These are phyloP conservation scores for Heliconius hewitsoni DNA, from an alignment of 1,140 invertebrate genomes.

Conservation along the genomic window DNA sequence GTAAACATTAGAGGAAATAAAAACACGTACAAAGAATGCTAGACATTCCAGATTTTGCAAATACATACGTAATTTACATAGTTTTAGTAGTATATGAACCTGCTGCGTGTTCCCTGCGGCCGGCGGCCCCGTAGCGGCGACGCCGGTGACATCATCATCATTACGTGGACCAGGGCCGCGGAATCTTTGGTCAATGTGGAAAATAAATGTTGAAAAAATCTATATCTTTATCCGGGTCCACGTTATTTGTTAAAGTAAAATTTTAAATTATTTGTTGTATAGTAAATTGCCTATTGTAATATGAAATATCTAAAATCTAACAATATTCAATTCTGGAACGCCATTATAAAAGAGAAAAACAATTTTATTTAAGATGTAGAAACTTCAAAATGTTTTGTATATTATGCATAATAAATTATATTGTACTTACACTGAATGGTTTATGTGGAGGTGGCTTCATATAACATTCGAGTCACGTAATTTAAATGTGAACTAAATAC, in stretches of 20 bases:
- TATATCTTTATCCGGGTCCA: not conserved
- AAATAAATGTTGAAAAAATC: not conserved
- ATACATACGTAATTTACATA: slow-evolving; percentile 13
- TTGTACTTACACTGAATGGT: not conserved
- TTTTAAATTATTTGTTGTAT: not conserved
- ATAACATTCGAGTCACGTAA: not conserved
- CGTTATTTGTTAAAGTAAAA: not conserved
- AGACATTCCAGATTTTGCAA: slow-evolving; percentile 12
- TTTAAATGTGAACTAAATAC: not conserved
- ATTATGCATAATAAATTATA: not conserved
- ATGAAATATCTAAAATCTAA: too few relatives aligned
- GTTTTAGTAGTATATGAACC: not conserved
- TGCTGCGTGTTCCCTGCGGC: slow-evolving; percentile 21
- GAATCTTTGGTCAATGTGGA: slow-evolving; percentile 16
- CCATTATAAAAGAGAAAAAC: too few relatives aligned
- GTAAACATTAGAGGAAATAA: not conserved
- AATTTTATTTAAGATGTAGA: too few relatives aligned
- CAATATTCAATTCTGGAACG: too few relatives aligned
- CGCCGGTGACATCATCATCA: slow-evolving; percentile 64
- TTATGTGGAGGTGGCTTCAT: not conserved
- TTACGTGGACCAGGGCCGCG: slow-evolving; percentile 54
- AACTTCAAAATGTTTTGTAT: too few relatives aligned
- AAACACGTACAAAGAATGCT: not conserved
- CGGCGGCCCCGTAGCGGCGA: slow-evolving; percentile 39
- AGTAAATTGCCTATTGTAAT: too few relatives aligned